These are phyloP conservation scores for Heliothis subflexa DNA, from an alignment of 1,140 invertebrate genomes.

Conservation along the genomic window DNA sequence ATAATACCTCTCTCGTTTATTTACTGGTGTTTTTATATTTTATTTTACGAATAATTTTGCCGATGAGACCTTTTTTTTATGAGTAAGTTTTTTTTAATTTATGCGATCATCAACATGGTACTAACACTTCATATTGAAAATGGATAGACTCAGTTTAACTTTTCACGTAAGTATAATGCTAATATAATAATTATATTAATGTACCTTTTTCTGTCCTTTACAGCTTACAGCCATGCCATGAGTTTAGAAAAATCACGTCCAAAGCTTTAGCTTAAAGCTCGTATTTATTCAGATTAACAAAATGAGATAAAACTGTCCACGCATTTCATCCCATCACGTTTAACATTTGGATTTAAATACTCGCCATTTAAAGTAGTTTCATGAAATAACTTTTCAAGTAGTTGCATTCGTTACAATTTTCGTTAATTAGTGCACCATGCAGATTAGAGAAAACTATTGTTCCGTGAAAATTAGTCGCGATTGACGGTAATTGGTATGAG, in stretches of 20 bases:
- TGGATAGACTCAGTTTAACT: too few species aligned
- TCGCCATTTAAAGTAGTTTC: neutral
- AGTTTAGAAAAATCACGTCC: too few species aligned
- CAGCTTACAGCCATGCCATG: too few species aligned
- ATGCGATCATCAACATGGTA: too few species aligned
- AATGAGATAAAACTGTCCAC: constrained; percentile 11
- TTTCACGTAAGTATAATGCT: too few species aligned
- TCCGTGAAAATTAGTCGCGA: neutral
- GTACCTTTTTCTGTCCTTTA: too few species aligned
- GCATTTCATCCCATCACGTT: neutral
- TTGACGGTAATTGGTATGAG: constrained; percentile 30
- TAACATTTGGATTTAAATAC: constrained; percentile 8
- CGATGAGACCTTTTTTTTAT: too few species aligned
- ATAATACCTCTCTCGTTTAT: constrained; percentile 12
- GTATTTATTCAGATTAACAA: too few species aligned
- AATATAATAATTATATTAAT: too few species aligned
- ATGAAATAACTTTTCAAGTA: neutral
- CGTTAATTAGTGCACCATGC: neutral
- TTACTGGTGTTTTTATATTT: neutral
- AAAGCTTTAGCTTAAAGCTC: too few species aligned
- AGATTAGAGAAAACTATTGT: neutral
- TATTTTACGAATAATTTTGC: neutral
- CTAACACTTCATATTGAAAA: too few species aligned
- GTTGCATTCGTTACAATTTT: neutral
- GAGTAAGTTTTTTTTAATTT: too few species aligned